phyloP scores from a whole-genome alignment of 2,113 vertebrate genomes.

The Stigmatopora nigra region DNA sequence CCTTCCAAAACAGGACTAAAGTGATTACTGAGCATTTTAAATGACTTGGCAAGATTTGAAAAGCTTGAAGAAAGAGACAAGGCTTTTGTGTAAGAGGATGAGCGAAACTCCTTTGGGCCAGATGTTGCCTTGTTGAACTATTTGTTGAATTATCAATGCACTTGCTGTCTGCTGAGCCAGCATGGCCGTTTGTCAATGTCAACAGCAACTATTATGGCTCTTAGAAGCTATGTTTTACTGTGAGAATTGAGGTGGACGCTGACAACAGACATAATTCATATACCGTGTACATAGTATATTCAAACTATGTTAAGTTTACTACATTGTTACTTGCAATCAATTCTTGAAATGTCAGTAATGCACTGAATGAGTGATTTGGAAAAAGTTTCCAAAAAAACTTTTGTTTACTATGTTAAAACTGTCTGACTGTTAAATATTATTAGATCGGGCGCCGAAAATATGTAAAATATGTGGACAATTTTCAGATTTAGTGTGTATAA shows the following conservation, averaged over 20 bases:
- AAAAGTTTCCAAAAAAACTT: no score
- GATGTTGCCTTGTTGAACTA: constrained; percentile 36
- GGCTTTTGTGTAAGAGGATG: constrained; percentile 13
- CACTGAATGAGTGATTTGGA: background rate
- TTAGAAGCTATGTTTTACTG: constrained; percentile 16
- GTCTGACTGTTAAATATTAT: background rate
- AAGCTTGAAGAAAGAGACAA: constrained; percentile 16
- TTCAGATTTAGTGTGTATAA: constrained; percentile 7
- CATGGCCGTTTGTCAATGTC: constrained; percentile 54
- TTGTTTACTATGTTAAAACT: no score
- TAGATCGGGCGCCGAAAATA: background rate
- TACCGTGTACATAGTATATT: no score
- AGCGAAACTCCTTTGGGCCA: constrained; percentile 20
- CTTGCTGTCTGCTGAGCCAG: constrained; percentile 18
- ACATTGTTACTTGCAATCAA: no score
- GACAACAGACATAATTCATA: constrained; percentile 25
- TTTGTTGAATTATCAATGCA: constrained; percentile 32
- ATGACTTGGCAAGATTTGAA: constrained; percentile 8
- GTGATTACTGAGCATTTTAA: background rate
- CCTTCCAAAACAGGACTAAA: background rate
- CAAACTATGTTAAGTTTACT: no score
- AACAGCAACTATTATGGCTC: constrained; percentile 9
- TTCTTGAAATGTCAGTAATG: background rate
- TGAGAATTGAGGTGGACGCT: constrained; percentile 7
- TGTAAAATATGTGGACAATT: background rate